Evolutionary conservation across 2,797 vertebrate species (phyloP).

Genomic region (Miopithecus talapoin): DNA sequence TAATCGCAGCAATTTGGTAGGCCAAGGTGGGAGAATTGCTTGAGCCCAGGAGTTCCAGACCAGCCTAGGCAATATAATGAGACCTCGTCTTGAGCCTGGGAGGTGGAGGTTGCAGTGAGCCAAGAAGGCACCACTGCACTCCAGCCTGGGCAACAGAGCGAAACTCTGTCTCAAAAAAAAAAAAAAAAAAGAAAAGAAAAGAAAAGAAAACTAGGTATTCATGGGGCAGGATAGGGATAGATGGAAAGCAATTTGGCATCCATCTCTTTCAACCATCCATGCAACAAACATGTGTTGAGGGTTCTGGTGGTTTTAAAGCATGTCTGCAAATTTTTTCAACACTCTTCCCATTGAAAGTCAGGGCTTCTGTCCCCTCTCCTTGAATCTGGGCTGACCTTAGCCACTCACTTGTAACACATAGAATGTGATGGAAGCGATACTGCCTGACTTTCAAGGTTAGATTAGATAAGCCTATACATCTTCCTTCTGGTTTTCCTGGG

Average conservation of each 20-base stretch:
- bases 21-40: not conserved
- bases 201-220: not conserved
- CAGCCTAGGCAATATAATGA: not conserved
- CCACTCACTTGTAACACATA: not conserved
- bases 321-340: not conserved
- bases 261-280: not conserved
- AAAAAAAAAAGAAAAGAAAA: not conserved
- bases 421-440: not conserved
- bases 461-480: not conserved
- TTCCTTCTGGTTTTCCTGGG: not conserved
- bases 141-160: not conserved
- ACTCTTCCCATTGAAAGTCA: not conserved
- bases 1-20: not conserved
- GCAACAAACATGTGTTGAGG: not conserved
- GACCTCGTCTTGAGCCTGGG: not conserved
- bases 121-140: not conserved
- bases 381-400: not conserved
- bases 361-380: not conserved
- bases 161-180: not conserved
- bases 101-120: not conserved
- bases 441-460: not conserved
- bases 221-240: no score
- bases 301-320: not conserved
- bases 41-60: not conserved
- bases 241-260: not conserved